Evolutionary conservation across 2,113 vertebrate genomes (phyloP).

Genomic region (Xenopus tropicalis): UCB_Xtro_10.0 CM004448.2:74858001-74858500

Average conservation of each 20-base stretch:
- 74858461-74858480: too few species aligned
- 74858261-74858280: constrained; percentile 8
- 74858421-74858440: too few species aligned
- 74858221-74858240: constrained; percentile 50
- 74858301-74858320: constrained; percentile 8
- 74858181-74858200: constrained; percentile 52
- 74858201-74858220: constrained; percentile 58
- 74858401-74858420: too few species aligned
- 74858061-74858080: constrained; percentile 24
- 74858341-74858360: constrained; percentile 18
- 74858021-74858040: background rate
- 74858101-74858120: constrained; percentile 30
- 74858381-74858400: too few species aligned
- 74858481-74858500: too few species aligned
- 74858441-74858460: too few species aligned
- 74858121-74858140: constrained; percentile 38
- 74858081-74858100: constrained; percentile 21
- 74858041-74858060: constrained; percentile 27
- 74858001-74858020: background rate
- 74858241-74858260: constrained; percentile 49
- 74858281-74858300: constrained; percentile 3
- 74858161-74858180: constrained; percentile 37
- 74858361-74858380: too few species aligned
- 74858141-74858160: constrained; percentile 40
- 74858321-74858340: constrained; percentile 29